These are phyloP conservation scores for Hydrocynus forskahlii DNA, from an alignment of 2,797 vertebrate genomes.

Conservation along the genomic window DNA sequence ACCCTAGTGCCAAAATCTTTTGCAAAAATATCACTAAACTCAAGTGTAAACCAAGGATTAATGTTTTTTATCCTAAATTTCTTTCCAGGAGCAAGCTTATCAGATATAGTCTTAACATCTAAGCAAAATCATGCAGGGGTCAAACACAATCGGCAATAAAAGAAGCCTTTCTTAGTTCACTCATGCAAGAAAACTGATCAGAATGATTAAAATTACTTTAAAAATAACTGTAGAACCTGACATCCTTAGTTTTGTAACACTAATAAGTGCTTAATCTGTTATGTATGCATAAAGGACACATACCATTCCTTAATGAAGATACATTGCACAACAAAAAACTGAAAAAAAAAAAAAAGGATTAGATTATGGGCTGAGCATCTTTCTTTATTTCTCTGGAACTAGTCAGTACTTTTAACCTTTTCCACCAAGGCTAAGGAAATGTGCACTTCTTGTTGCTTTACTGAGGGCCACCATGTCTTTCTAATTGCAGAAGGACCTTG, in stretches of 20 bases:
- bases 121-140: background rate
- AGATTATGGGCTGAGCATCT: too few relatives aligned
- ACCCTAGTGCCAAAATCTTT: too few relatives aligned
- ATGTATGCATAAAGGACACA: background rate
- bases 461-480: background rate
- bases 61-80: too few relatives aligned
- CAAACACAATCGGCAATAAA: background rate
- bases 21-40: too few relatives aligned
- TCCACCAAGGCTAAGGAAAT: background rate
- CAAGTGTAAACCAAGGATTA: too few relatives aligned
- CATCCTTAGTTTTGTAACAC: background rate
- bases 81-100: too few relatives aligned
- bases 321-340: too few relatives aligned
- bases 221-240: background rate
- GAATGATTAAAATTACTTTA: background rate
- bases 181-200: too few relatives aligned
- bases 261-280: background rate
- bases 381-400: too few relatives aligned
- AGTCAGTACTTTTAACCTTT: background rate
- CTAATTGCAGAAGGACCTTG: conserved; percentile 84
- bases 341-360: too few relatives aligned
- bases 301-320: too few relatives aligned
- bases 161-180: background rate
- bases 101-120: too few relatives aligned
- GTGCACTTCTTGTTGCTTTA: background rate